Percentiles rank a stretch among this genome's conserved stretches.
Evolutionary conservation across 2,797 vertebrate genomes (phyloP).

Genomic region (Dipus sagitta): DNA sequence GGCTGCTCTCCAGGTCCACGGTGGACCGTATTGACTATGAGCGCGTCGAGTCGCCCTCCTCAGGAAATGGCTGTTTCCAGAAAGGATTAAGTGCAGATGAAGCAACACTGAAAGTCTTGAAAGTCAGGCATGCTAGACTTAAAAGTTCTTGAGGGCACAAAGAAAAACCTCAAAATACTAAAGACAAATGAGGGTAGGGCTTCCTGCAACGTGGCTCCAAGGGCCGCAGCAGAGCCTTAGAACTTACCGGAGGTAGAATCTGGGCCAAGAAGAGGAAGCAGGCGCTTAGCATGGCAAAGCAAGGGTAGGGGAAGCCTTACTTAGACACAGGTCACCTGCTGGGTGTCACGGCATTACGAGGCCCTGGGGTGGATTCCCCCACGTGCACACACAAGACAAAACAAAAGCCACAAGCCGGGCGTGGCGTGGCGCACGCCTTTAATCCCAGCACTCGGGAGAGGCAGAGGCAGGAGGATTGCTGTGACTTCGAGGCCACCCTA

Average conservation of each 20-base stretch:
- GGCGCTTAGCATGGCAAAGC: not conserved
- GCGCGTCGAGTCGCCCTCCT: not conserved
- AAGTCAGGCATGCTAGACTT: not conserved
- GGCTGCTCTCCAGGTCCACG: conserved; percentile 1
- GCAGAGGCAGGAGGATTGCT: too few species aligned
- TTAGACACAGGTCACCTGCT: not conserved
- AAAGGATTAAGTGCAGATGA: not conserved
- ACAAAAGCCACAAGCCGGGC: too few species aligned
- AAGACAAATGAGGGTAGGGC: not conserved
- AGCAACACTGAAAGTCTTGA: not conserved
- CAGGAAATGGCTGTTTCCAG: conserved; percentile 15
- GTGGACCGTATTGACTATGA: not conserved
- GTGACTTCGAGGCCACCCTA: too few species aligned
- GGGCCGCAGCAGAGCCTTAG: not conserved
- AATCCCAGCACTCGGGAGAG: too few species aligned
- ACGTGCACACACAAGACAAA: not conserved
- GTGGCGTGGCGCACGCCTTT: too few species aligned
- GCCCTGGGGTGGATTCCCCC: not conserved
- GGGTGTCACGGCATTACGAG: not conserved
- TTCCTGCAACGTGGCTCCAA: not conserved
- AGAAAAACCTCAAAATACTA: not conserved
- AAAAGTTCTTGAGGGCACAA: not conserved
- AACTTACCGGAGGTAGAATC: not conserved
- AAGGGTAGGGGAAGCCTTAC: not conserved
- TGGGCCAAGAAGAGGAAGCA: not conserved